These are phyloP conservation scores for Drosophila equinoxialis DNA, from an alignment of 1,140 invertebrate genomes.

Conservation along the genomic window DNA sequence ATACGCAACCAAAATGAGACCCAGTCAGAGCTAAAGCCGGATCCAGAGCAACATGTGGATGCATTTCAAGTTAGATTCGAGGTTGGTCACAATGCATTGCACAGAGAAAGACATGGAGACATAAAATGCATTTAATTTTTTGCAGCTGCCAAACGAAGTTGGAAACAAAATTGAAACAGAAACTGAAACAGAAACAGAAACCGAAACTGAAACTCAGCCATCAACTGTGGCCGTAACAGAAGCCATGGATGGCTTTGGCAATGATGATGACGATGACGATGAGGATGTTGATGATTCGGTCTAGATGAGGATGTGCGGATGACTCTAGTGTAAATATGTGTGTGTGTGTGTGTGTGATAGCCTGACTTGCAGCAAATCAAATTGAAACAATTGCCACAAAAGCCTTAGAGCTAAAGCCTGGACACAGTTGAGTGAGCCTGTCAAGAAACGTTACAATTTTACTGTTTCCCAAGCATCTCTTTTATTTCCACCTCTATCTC, in stretches of 20 bases:
- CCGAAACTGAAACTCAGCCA: constrained; percentile 29
- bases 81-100: constrained; percentile 24
- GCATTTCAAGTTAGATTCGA: constrained; percentile 35
- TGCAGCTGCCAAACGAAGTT: constrained; percentile 41
- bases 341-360: background rate
- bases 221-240: constrained; percentile 48
- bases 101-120: background rate
- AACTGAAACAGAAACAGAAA: constrained; percentile 29
- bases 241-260: constrained; percentile 10
- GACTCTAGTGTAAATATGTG: constrained; percentile 33
- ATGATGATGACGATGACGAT: constrained; percentile 14
- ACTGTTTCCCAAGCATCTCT: background rate
- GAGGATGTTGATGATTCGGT: constrained; percentile 24
- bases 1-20: constrained; percentile 61
- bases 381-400: constrained; percentile 74
- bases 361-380: constrained; percentile 73
- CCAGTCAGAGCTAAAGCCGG: background rate
- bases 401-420: constrained; percentile 26
- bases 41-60: constrained; percentile 5
- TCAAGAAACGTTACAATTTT: constrained; percentile 46
- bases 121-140: constrained; percentile 13
- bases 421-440: constrained; percentile 65
- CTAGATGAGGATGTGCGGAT: constrained; percentile 30
- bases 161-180: constrained; percentile 29
- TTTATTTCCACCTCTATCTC: background rate